phyloP scores from a whole-genome alignment of 2,113 vertebrate genomes.

The Tetrax tetrax region DNA sequence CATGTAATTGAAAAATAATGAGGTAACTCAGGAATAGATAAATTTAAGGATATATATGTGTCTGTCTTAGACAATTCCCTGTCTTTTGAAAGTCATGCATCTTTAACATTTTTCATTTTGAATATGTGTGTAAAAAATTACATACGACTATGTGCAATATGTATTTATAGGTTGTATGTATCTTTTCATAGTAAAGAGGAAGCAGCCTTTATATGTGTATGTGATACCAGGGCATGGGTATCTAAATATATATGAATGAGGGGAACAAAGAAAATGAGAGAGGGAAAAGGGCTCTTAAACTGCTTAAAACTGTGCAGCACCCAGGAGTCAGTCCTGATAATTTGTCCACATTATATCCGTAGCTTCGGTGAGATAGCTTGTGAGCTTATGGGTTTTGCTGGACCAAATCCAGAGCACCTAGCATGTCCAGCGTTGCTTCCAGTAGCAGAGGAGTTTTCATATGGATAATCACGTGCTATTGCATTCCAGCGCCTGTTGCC shows the following conservation, averaged over 20 bases:
- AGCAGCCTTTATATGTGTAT: background rate
- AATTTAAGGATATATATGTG: background rate
- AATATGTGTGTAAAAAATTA: background rate
- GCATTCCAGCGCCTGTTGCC: background rate
- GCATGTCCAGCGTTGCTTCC: background rate
- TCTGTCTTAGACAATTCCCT: background rate
- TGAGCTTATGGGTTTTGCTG: background rate
- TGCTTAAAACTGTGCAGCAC: background rate
- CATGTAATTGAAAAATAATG: background rate
- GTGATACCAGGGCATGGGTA: background rate
- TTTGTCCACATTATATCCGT: background rate
- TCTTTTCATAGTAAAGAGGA: background rate
- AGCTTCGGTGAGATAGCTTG: background rate
- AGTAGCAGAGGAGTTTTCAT: background rate
- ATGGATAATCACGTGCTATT: background rate
- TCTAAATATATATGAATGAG: background rate
- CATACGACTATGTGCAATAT: background rate
- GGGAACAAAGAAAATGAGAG: background rate
- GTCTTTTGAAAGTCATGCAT: background rate
- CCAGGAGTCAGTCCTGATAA: background rate
- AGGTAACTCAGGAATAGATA: background rate
- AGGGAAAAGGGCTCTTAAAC: background rate
- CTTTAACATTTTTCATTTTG: background rate
- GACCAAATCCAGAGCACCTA: background rate
- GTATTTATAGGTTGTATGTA: background rate